Evolutionary conservation across 2,888 invertebrate species (phyloP).

Genomic region (Arrhopalites spinosus): DNA sequence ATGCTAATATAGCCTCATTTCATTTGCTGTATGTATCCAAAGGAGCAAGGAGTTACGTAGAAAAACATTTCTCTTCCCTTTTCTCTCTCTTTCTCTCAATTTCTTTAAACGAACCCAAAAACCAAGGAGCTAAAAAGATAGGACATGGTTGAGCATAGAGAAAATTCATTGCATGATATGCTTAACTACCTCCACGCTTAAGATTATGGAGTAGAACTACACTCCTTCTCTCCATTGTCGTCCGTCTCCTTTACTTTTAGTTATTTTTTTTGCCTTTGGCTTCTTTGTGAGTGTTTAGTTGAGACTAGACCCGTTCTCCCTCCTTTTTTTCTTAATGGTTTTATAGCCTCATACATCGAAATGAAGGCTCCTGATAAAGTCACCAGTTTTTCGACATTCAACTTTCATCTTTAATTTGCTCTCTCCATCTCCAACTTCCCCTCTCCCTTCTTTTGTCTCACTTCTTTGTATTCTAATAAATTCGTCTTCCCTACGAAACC

Average conservation of each 20-base stretch:
- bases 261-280: conserved; percentile 5
- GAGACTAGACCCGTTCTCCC: conserved; percentile 1
- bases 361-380: conserved; percentile 40
- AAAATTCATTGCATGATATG: conserved; percentile 1
- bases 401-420: background rate
- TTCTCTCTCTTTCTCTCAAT: background rate
- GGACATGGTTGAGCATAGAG: background rate
- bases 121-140: background rate
- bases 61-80: too few species aligned
- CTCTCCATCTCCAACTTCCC: too few species aligned
- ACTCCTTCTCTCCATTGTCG: too few species aligned
- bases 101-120: background rate
- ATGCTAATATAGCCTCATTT: conserved; percentile 45
- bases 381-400: conserved; percentile 30
- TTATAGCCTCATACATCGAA: conserved; percentile 42
- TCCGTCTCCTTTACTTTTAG: background rate
- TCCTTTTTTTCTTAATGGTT: conserved; percentile 34
- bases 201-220: too few species aligned
- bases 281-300: background rate
- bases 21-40: background rate
- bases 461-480: background rate
- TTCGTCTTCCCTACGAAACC: background rate
- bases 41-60: too few species aligned
- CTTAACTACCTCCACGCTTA: background rate
- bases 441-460: background rate